Conservation (phyloP, 2,888 invertebrate genomes). For the Mylabris sibirica region DNA sequence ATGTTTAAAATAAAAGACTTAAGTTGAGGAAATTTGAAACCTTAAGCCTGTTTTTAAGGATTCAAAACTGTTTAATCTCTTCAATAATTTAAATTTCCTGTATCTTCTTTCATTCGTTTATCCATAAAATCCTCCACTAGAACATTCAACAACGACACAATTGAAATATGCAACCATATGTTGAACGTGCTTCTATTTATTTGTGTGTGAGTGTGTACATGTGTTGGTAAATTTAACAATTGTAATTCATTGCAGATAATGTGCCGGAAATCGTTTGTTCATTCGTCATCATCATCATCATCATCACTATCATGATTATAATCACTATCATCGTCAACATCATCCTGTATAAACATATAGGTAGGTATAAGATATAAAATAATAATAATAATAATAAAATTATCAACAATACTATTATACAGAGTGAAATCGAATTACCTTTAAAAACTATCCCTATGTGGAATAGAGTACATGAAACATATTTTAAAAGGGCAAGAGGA, state of each 20-base stretch:
- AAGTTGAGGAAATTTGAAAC: constrained; percentile 17
- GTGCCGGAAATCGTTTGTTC: constrained; percentile 34
- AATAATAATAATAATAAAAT: constrained; percentile 24
- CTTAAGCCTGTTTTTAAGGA: background rate
- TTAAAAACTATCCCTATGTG: too few species aligned
- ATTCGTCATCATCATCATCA: constrained; percentile 30
- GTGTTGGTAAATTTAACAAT: constrained; percentile 21
- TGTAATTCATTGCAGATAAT: constrained; percentile 32
- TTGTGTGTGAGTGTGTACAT: background rate
- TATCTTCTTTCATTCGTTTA: background rate
- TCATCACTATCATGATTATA: background rate
- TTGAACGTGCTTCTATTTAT: constrained; percentile 33
- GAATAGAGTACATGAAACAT: too few species aligned
- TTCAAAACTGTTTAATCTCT: background rate
- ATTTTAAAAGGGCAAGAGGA: too few species aligned
- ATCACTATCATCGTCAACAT: background rate
- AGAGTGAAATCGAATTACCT: too few species aligned
- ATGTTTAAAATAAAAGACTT: background rate
- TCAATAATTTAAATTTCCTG: constrained; percentile 21
- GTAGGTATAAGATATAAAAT: constrained; percentile 9
- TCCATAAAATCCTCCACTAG: constrained; percentile 27
- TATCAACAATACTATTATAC: constrained; percentile 19
- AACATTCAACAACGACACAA: background rate
- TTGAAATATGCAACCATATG: constrained; percentile 31
- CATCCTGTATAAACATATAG: background rate